Base-by-base conservation (phyloP, 2,888 invertebrate species). In the Metallyticus violacea region DNA sequence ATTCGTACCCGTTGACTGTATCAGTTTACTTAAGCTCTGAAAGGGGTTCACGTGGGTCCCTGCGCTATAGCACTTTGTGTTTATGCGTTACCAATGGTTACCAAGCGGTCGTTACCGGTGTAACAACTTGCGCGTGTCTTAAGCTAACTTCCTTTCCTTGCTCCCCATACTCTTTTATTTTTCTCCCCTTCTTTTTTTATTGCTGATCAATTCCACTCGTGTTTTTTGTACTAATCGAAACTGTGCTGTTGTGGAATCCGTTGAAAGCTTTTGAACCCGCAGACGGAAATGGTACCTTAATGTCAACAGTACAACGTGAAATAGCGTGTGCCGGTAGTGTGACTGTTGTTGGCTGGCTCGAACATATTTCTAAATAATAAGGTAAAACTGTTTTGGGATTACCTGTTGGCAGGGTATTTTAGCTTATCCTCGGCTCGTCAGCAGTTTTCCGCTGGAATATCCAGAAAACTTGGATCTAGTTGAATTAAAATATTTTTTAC, bases 21-120 rank as follows among this genome's bases (percentile, higher is more conserved):
- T 62, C 40, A 62, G 40, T 62, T 62, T 62, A 62, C 40, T 62
- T 62, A 62, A 62, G 40, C 40, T 62, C 15, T 62, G 40, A 22
- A 62, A 62, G 40, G 40, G 40, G 40, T 62, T 62, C 40, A 62
- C 40, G n/a, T n/a, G n/a, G n/a, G n/a, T n/a, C n/a, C n/a, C n/a
- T n/a, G n/a, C n/a, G 40, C 40, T 22, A 62, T 62, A 15, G 40
- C 15, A 62, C 40, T 62, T 62, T 82, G 76, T 82, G 82, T 82
- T 82, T 40, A 82, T 82, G 40, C 76, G 76, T 82, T 82, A 82
- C 82, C 82, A 82, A 62, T 82, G 76, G 82, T 82, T 27, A 82
- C 82, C 82, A 26, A 62, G 40, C 76, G 27, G 80, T 27, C 80
- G 80, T 80, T 80, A 80, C 80, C 80, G 40, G 40, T 62, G 15